Base-by-base conservation (phyloP, 2,797 vertebrate species). In the Gadopsis marmoratus region DNA sequence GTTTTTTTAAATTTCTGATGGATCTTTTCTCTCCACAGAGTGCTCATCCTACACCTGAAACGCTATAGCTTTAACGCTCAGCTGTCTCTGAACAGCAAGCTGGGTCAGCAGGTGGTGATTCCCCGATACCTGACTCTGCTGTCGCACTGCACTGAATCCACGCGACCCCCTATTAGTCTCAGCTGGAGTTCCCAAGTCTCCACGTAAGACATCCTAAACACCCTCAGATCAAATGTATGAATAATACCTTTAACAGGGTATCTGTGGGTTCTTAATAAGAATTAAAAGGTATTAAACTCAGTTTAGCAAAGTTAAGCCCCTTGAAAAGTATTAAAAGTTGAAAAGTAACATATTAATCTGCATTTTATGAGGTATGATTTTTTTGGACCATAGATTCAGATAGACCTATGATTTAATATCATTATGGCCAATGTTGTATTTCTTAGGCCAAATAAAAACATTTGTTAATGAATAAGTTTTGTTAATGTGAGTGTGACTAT, bases 1-100 rank as follows among this genome's bases (percentile, higher is more conserved):
- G 7, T 33, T 33, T 33, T 33, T 33, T 33, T 4, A 33, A 33
- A 58, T 54, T 16, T 45, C 14, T 63, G 2, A 48, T 14, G 16
- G 0, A 10, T 51, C 3, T 59, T 51, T 50, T 58, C 11, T 67
- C 11, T 23, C 66, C 21, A 2, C 89, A 99, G 98, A 92, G 96
- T 99, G 53, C 95, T 99, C 79, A 99, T 99, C 90, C 97, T 99
- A 78, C 98, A 99, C 90, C 95, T 99, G 87, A 99, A 99, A 92
- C 95, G 98, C 39, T 99, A 99, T 85, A 99, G 98, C 93, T 99
- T 98, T 91, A 99, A 98, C 50, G 96, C 98, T 74, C 95, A 97
- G 82, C 95, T 99, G 74, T 98, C 98, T 51, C 94, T 99, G 71
- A 99, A 98, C 92, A 98, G 97, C 85, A 99, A 99, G 92, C 95